These are phyloP conservation scores for Baryphthengus martii DNA, from an alignment of 2,113 vertebrate species.

Conservation along the genomic window DNA sequence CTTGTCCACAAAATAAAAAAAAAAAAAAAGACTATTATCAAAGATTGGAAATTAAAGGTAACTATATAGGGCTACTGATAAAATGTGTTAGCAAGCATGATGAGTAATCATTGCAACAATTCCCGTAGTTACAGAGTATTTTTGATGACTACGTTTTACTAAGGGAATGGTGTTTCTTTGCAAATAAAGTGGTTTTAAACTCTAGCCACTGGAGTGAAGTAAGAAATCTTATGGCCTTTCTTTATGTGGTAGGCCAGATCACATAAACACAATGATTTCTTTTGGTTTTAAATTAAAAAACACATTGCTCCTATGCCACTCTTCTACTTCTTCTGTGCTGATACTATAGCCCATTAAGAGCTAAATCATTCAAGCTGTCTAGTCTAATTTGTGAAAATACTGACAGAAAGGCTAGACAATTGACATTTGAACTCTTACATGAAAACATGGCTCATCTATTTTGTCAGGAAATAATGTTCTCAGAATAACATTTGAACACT, in stretches of 20 bases:
- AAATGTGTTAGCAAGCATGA: neutral
- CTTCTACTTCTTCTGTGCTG: neutral
- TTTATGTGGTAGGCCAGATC: neutral
- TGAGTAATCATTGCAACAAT: neutral
- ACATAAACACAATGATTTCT: neutral
- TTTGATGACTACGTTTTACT: neutral
- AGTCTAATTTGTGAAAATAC: neutral
- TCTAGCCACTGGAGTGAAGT: neutral
- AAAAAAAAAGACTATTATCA: neutral
- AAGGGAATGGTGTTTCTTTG: neutral
- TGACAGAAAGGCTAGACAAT: neutral
- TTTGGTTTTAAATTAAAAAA: neutral
- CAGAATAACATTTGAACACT: neutral
- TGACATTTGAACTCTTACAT: neutral
- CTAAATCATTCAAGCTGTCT: neutral
- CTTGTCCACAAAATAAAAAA: neutral
- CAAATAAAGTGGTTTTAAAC: neutral
- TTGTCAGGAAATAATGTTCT: neutral
- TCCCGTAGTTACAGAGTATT: neutral
- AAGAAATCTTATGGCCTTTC: neutral
- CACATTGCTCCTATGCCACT: neutral
- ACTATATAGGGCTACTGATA: neutral
- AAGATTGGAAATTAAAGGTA: neutral
- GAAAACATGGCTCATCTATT: neutral
- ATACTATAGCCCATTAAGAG: neutral